Conservation (phyloP, 2,888 invertebrate genomes). For the Caenorhabditis drosophilae region DNA sequence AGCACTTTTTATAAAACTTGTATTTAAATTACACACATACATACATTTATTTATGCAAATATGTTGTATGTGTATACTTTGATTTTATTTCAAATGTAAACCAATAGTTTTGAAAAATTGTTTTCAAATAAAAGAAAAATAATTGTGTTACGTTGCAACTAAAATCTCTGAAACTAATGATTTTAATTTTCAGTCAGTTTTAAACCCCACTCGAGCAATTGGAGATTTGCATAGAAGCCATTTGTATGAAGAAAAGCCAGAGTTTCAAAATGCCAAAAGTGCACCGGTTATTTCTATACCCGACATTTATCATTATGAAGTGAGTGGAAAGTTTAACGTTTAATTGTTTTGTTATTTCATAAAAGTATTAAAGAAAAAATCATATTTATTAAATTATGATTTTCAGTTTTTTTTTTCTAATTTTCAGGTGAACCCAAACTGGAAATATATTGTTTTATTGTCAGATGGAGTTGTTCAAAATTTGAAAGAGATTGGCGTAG, state of each 20-base stretch:
- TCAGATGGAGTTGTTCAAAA: constrained; percentile 49
- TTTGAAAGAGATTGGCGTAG: constrained; percentile 37
- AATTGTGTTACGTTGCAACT: neutral
- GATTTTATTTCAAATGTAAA: no score
- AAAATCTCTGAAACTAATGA: neutral
- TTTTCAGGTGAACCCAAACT: constrained; percentile 38
- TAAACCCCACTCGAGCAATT: constrained; percentile 47
- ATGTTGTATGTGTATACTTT: no score
- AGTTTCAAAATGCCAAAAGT: constrained; percentile 26
- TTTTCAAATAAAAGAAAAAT: no score
- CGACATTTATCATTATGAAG: constrained; percentile 26
- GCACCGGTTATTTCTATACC: constrained; percentile 40
- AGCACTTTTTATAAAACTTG: no score
- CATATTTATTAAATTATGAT: no score
- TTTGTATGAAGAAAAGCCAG: constrained; percentile 36
- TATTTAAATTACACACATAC: no score
- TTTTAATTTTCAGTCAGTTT: constrained; percentile 26
- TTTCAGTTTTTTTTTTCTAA: no score
- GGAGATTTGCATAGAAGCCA: constrained; percentile 47
- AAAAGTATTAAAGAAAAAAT: no score
- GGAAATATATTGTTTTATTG: constrained; percentile 36
- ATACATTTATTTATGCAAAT: no score
- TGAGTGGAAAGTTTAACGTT: constrained; percentile 4
- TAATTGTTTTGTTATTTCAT: no score
- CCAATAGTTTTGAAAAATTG: no score